These are phyloP conservation scores for Sapayoa aenigma DNA, from an alignment of 2,113 vertebrate species.

Conservation along the genomic window DNA sequence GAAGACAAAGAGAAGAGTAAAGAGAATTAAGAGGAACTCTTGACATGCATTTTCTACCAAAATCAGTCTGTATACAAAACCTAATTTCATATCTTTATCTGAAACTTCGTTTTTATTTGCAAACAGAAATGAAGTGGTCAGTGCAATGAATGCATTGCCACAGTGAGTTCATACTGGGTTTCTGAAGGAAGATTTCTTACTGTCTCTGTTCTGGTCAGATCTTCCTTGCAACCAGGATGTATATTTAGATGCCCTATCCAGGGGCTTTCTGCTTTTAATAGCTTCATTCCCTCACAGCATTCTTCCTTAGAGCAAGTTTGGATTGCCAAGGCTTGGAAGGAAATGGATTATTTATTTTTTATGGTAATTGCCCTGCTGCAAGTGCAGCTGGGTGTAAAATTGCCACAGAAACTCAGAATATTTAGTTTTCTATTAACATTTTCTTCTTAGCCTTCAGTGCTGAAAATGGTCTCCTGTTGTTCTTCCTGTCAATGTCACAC, in stretches of 20 bases:
- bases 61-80: not conserved
- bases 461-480: not conserved
- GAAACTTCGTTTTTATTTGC: not conserved
- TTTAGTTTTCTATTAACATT: not conserved
- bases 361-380: not conserved
- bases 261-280: not conserved
- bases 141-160: not conserved
- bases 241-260: not conserved
- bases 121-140: not conserved
- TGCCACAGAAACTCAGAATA: not conserved
- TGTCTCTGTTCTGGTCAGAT: not conserved
- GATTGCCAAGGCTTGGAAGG: not conserved
- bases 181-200: not conserved
- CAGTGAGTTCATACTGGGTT: not conserved
- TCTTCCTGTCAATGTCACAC: not conserved
- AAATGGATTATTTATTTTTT: not conserved
- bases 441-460: not conserved
- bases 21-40: not conserved
- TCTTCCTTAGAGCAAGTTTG: not conserved
- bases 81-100: not conserved
- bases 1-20: not conserved
- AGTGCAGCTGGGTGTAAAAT: slow-evolving; percentile 29
- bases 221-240: not conserved
- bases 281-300: not conserved
- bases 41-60: not conserved